Evolutionary conservation across 1,140 invertebrate species (phyloP).

Genomic region (Propsilocerus akamusi): DNA sequence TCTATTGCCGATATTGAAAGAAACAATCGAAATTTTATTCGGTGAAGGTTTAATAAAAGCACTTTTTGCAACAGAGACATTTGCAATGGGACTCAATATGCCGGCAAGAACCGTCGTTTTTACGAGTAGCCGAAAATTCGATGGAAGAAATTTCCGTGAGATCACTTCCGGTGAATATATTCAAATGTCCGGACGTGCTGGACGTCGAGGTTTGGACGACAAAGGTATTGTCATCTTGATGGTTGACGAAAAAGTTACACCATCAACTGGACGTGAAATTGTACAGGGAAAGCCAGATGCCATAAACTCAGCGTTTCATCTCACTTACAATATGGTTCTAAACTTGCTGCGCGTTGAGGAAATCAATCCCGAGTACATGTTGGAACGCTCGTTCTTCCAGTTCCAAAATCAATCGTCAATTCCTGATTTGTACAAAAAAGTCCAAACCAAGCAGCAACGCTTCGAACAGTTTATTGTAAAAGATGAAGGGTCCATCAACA

Average conservation of each 20-base stretch:
- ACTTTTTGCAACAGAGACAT: conserved; percentile 97
- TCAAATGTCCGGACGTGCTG: conserved; percentile 98
- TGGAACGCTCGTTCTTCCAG: conserved; percentile 96
- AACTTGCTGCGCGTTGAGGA: conserved; percentile 94
- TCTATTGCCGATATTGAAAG: conserved; percentile 90
- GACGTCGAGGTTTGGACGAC: conserved; percentile 89
- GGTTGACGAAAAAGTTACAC: conserved; percentile 93
- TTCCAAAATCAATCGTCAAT: conserved; percentile 97
- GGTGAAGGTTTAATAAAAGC: conserved; percentile 94
- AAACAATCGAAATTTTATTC: conserved; percentile 98
- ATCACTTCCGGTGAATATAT: conserved; percentile 80
- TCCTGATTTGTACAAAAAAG: conserved; percentile 68
- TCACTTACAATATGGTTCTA: conserved; percentile 99
- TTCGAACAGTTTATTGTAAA: conserved; percentile 42
- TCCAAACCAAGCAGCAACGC: conserved; percentile 47
- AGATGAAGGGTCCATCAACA: conserved; percentile 56
- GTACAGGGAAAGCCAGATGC: conserved; percentile 88
- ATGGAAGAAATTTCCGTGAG: conserved; percentile 90
- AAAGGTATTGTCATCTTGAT: conserved; percentile 97
- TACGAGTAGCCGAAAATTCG: conserved; percentile 88
- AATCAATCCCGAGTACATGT: conserved; percentile 99
- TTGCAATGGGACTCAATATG: conserved; percentile 99
- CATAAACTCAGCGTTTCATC: conserved; percentile 95
- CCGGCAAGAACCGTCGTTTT: conserved; percentile 97
- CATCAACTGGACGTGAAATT: conserved; percentile 63